phyloP scores from a whole-genome alignment of 2,113 vertebrate species.

The Echinops telfairi region DNA sequence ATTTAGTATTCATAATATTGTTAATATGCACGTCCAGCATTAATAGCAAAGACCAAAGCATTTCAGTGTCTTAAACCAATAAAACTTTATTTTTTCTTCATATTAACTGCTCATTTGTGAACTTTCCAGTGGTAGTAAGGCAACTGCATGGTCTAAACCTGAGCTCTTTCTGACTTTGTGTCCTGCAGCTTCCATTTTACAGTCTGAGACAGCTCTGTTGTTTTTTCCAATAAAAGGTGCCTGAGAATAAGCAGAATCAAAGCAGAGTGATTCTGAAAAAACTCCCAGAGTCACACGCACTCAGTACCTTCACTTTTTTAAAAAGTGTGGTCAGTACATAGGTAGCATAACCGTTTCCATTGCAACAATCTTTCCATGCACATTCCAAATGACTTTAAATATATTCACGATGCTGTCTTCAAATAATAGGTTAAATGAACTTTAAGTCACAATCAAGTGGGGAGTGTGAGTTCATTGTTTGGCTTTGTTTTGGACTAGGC shows the following conservation, averaged over 20 bases:
- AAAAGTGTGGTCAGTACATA: background rate
- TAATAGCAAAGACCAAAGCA: background rate
- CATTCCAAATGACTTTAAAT: background rate
- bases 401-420: background rate
- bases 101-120: background rate
- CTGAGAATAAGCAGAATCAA: background rate
- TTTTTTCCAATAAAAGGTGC: conserved; percentile 17
- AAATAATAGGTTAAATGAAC: conserved; percentile 8
- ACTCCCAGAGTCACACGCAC: background rate
- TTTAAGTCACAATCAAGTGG: background rate
- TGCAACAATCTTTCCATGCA: background rate
- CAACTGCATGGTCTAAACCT: background rate
- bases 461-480: conserved; percentile 20
- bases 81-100: background rate
- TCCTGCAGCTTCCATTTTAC: background rate
- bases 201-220: background rate
- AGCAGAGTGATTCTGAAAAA: conserved; percentile 41
- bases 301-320: too few species aligned
- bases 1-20: background rate
- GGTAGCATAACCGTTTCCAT: background rate
- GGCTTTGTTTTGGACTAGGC: background rate
- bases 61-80: background rate
- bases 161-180: background rate
- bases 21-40: background rate
- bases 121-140: background rate